A percentile compares a stretch with the other conserved stretches of the same genome.
Evolutionary conservation across 2,797 vertebrate genomes (phyloP).

Genomic region (Geotrypetes seraphini): DNA sequence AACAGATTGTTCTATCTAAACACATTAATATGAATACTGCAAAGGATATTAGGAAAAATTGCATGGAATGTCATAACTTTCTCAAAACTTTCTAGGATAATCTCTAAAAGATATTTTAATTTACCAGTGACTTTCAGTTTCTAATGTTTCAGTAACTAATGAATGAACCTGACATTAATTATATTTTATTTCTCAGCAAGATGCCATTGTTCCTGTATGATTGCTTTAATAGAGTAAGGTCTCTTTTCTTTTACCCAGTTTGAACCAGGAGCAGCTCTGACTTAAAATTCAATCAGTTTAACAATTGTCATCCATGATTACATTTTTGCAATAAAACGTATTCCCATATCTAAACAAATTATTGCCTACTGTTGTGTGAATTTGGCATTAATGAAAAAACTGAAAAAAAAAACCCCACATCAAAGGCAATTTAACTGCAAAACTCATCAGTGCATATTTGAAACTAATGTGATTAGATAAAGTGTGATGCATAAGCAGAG

Average conservation of each 20-base stretch:
- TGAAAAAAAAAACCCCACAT: constrained; percentile 43
- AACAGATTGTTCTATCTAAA: no score
- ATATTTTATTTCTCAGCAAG: constrained; percentile 24
- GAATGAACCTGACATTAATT: constrained; percentile 20
- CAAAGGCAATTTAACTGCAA: constrained; percentile 19
- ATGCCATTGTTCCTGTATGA: constrained; percentile 9
- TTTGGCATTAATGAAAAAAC: constrained; percentile 37
- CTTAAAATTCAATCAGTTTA: constrained; percentile 33
- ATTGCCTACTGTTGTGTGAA: constrained; percentile 23
- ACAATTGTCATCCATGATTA: constrained; percentile 34
- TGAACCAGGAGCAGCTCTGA: constrained; percentile 32
- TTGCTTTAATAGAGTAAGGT: constrained; percentile 18
- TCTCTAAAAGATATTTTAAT: no score
- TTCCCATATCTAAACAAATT: constrained; percentile 20
- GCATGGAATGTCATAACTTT: no score
- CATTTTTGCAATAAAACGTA: constrained; percentile 32
- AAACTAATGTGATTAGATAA: constrained; percentile 33
- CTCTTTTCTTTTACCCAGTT: constrained; percentile 23
- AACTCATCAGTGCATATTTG: constrained; percentile 26
- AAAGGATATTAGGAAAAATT: no score
- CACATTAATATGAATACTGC: no score
- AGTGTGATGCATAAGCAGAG: constrained; percentile 20
- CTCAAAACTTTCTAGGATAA: no score
- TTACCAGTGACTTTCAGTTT: no score
- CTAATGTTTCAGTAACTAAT: no score